Evolutionary conservation across 2,797 vertebrate genomes (phyloP).

Genomic region (Enteromius afrohamiltoni): DNA sequence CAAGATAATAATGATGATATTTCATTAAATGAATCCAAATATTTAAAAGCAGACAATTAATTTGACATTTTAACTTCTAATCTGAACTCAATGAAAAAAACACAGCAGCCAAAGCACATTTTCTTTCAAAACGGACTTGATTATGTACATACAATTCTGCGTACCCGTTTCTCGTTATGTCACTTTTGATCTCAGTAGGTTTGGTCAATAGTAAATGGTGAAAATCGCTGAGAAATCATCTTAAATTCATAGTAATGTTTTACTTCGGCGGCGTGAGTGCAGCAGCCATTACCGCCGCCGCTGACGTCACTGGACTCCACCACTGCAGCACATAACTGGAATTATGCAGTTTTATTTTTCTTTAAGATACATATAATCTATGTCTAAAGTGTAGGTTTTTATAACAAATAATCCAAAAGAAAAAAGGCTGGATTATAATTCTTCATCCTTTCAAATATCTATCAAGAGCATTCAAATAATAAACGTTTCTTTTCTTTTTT

Average conservation of each 20-base stretch:
- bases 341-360: too few relatives aligned
- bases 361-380: background rate
- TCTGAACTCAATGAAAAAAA: constrained; percentile 15
- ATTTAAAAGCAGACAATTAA: background rate
- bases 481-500: too few relatives aligned
- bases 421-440: background rate
- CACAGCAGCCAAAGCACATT: background rate
- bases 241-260: background rate
- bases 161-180: constrained; percentile 5
- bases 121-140: background rate
- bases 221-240: constrained; percentile 16
- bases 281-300: constrained; percentile 25
- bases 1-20: background rate
- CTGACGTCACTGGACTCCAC: constrained; percentile 16
- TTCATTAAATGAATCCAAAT: background rate
- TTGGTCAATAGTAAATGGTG: background rate
- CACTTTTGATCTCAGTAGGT: background rate
- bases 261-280: background rate
- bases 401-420: background rate
- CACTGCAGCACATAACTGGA: background rate
- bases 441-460: background rate
- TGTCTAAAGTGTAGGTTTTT: background rate
- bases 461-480: background rate
- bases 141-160: background rate
- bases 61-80: constrained; percentile 1